phyloP scores from a whole-genome alignment of 2,797 vertebrate species.

The Oryzias sinensis region DNA sequence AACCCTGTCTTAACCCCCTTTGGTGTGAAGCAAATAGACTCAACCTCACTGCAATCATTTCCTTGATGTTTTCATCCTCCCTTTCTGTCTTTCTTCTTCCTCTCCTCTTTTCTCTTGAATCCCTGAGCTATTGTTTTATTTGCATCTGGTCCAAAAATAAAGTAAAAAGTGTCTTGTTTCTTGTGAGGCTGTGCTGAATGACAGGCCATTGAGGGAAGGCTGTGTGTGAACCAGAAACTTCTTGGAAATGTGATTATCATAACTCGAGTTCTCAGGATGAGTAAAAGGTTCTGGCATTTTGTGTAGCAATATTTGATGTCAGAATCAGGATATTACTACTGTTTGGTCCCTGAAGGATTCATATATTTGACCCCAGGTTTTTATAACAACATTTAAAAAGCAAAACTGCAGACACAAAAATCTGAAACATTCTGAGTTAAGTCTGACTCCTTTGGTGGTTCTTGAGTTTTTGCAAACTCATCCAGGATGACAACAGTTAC shows the following conservation, averaged over 20 bases:
- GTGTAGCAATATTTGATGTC: no score
- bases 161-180: constrained; percentile 51
- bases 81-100: constrained; percentile 51
- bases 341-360: no score
- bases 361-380: no score
- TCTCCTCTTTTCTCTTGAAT: constrained; percentile 67
- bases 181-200: constrained; percentile 65
- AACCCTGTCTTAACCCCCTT: constrained; percentile 81
- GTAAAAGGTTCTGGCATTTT: constrained; percentile 40
- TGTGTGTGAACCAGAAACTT: constrained; percentile 68
- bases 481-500: no score
- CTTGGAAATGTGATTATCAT: constrained; percentile 73
- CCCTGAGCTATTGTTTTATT: constrained; percentile 74
- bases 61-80: constrained; percentile 73
- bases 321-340: no score
- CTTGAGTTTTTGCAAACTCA: no score
- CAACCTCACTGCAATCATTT: constrained; percentile 63
- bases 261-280: constrained; percentile 67
- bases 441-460: no score
- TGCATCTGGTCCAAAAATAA: constrained; percentile 80
- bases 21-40: constrained; percentile 72
- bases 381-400: no score
- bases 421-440: no score
- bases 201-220: constrained; percentile 67
- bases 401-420: no score